phyloP scores from a whole-genome alignment of 2,113 vertebrate species.

The Zapus hudsonius region DNA sequence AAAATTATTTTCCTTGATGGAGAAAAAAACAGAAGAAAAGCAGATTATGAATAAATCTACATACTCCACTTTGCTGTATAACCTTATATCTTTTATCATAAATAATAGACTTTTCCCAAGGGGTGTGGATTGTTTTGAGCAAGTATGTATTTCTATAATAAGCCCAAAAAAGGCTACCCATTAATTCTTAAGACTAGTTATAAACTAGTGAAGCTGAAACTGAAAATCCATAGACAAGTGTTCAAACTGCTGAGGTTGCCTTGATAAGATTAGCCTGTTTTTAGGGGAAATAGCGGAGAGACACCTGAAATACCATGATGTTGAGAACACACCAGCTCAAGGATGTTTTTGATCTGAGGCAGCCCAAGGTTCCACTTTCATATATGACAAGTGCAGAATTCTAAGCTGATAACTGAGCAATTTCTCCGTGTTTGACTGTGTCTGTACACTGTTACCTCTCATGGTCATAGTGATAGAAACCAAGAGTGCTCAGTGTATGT shows the following conservation, averaged over 20 bases:
- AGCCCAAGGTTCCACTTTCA: not conserved
- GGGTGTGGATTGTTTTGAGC: slow-evolving; percentile 17
- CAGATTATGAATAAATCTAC: slow-evolving; percentile 36
- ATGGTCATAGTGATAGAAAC: not conserved
- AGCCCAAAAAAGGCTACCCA: slow-evolving; percentile 16
- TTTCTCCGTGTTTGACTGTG: not conserved
- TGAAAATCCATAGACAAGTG: not conserved
- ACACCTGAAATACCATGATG: not conserved
- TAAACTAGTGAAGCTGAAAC: not conserved
- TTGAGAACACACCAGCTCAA: not conserved
- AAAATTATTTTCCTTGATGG: slow-evolving; percentile 71
- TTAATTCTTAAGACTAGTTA: not conserved
- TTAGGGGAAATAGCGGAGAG: not conserved
- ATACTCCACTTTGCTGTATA: not conserved
- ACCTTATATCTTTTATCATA: slow-evolving; percentile 29
- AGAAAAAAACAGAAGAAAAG: slow-evolving; percentile 33
- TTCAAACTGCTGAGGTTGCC: not conserved
- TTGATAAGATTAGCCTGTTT: not conserved
- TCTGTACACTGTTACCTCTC: not conserved
- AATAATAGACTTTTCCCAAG: slow-evolving; percentile 31
- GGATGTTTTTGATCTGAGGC: not conserved
- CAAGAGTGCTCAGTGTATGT: not conserved
- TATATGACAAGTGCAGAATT: not conserved
- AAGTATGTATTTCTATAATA: not conserved
- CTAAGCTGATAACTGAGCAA: not conserved